A percentile compares a stretch with the other conserved stretches of the same genome.
Evolutionary conservation across 2,888 invertebrate species (phyloP).

Genomic region (Schizaphis graminum): DNA sequence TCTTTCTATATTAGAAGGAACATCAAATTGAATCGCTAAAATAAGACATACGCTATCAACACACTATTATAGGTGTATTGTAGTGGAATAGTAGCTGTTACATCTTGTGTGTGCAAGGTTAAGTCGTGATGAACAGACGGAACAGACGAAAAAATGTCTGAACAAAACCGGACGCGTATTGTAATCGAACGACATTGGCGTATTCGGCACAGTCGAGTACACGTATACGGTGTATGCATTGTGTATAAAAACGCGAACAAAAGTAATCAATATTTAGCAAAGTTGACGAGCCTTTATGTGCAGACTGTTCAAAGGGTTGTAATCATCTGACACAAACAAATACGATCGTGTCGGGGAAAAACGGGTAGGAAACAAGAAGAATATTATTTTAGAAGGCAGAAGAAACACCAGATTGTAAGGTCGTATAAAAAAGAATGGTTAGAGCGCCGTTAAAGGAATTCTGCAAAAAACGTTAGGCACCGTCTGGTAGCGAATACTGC

Average conservation of each 20-base stretch:
- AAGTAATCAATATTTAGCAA: slow-evolving; percentile 20
- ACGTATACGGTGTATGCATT: background rate
- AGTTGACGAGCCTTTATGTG: slow-evolving; percentile 21
- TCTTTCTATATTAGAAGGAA: background rate
- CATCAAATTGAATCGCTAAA: background rate
- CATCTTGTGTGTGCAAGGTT: background rate
- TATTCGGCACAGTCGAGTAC: background rate
- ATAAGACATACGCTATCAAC: background rate
- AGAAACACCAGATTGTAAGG: background rate
- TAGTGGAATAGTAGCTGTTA: background rate
- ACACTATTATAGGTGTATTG: background rate
- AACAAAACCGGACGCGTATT: background rate
- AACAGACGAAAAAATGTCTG: too few relatives aligned
- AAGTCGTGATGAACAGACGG: too few relatives aligned
- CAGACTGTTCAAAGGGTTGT: background rate
- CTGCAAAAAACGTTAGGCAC: background rate
- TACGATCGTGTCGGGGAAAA: background rate
- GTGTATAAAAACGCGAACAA: background rate
- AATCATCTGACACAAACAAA: slow-evolving; percentile 22
- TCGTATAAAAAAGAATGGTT: background rate
- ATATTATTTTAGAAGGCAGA: background rate
- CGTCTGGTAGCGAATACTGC: background rate
- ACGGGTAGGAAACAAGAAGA: background rate
- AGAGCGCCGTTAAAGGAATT: background rate
- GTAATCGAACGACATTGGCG: background rate